Conservation (phyloP, 35 echinoderm and acorn worm species). For the Hemicentrotus pulcherrimus region DNA sequence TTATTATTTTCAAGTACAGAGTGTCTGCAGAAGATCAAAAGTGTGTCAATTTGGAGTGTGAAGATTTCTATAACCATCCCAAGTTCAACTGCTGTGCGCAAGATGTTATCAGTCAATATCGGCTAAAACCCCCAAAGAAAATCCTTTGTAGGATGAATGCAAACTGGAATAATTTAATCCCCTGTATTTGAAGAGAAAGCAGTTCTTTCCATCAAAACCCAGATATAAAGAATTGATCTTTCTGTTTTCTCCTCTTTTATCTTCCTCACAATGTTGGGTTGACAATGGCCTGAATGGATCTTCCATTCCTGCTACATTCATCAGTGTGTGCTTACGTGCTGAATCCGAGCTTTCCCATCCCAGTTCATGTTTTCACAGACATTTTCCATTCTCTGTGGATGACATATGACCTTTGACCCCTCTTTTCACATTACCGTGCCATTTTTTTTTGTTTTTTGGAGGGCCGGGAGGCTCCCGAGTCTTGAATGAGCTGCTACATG, state of each 20-base stretch:
- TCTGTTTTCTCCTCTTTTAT: not conserved
- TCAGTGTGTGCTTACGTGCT: slow-evolving; percentile 9
- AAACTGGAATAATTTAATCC: not conserved
- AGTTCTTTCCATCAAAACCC: not conserved
- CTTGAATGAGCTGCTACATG: not conserved
- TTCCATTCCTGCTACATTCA: not conserved
- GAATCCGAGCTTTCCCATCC: not conserved
- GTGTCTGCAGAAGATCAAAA: not conserved
- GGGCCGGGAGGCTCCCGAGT: not conserved
- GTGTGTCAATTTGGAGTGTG: not conserved
- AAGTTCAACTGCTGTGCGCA: not conserved
- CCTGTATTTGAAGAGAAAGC: not conserved
- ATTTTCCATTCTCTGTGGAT: slow-evolving; percentile 1
- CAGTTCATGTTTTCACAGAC: slow-evolving; percentile 10
- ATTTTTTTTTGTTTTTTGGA: not conserved
- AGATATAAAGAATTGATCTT: not conserved
- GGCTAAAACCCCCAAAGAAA: not conserved
- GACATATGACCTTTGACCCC: not conserved
- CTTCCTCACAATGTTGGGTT: not conserved
- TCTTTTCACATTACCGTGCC: not conserved
- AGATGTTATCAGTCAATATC: slow-evolving; percentile 12
- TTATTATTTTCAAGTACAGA: not conserved
- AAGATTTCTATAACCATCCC: not conserved
- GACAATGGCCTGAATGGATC: not conserved
- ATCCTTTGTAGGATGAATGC: not conserved